Base-by-base conservation (phyloP, 2,797 vertebrate genomes). In the Dicrostonyx torquatus region DNA sequence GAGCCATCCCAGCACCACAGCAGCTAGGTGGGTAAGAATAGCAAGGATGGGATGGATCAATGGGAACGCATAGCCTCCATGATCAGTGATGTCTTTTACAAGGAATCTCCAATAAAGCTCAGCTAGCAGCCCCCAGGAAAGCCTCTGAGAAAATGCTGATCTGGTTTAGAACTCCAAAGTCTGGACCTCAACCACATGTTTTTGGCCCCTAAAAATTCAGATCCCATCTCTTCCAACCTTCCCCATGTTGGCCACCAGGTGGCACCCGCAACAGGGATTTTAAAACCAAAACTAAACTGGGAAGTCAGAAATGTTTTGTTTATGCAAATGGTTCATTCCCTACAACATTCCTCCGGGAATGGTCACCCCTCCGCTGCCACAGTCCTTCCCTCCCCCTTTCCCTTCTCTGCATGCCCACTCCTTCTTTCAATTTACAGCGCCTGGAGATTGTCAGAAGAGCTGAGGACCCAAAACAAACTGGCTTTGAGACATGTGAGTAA, bases 401-500 rank as follows among this genome's bases (percentile, higher is more conserved):
- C 43, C 89, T 83, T 62, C 92, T 55, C 94, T 79, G 73, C 73
- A 66, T 48, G 87, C 86, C 89, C 2, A 62, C 64, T 37, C 80
- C 70, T 76, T 96, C 68, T 37, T 77, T 96, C 90, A 9, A 24
- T 78, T 17, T 87, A 73, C 60, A 82, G 89, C 73, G 84, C 72
- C 75, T 34, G 79, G 84, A 91, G 90, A 92, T 76, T 0, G 48
- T 83, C 90, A 17, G 48, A 26, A 95, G 94, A 90, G 72, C 66
- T n/a, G 13, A 45, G 89, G 76, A 91, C 60, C 82, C 62, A 18
- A 91, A 82, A 53, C 83, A 58, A 80, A n/a, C 76, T 34, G 66
- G 90, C 64, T 92, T 76, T 66, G 70, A 96, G 94, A 95, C 91
- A 97, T 97, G 96, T 97, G 92, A 97, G 97, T 94, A 93, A 83